Evolutionary conservation across 2,113 vertebrate species (phyloP).

Genomic region (Narcine bancroftii): DNA sequence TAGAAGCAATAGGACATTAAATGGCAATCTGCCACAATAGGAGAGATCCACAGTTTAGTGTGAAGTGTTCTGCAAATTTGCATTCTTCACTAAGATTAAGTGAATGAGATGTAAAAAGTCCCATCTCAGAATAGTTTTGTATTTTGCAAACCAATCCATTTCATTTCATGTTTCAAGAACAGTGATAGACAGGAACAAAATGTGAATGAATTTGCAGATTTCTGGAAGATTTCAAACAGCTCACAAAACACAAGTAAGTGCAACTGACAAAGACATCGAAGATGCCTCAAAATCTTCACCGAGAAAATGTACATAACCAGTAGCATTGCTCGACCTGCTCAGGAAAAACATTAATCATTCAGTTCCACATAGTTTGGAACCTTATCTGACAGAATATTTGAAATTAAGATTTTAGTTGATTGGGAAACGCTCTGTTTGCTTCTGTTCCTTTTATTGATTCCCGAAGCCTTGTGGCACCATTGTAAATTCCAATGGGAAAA

Average conservation of each 20-base stretch:
- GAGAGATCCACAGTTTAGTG: not conserved
- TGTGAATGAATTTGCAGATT: slow-evolving; percentile 40
- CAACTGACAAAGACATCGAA: slow-evolving; percentile 55
- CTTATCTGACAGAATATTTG: not conserved
- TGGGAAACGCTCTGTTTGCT: not conserved
- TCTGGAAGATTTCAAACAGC: slow-evolving; percentile 41
- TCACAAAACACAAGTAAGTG: slow-evolving; percentile 38
- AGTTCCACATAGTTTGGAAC: slow-evolving; percentile 41
- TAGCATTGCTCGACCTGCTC: slow-evolving; percentile 44
- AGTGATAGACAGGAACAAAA: slow-evolving; percentile 41
- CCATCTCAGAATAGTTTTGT: not conserved
- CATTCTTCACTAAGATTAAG: not conserved
- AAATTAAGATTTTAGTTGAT: not conserved
- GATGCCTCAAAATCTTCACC: slow-evolving; percentile 56
- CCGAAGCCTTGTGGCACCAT: no score
- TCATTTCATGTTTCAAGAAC: slow-evolving; percentile 39
- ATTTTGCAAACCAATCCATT: slow-evolving; percentile 40
- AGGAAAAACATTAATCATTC: slow-evolving; percentile 44
- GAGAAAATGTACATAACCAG: slow-evolving; percentile 48
- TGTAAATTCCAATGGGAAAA: not conserved
- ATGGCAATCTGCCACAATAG: not conserved
- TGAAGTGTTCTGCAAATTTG: not conserved
- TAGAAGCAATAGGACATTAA: not conserved
- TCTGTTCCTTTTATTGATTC: not conserved
- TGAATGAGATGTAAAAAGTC: not conserved